Conservation (phyloP, 2,888 invertebrate genomes). For the Cheilosia pagana region DNA sequence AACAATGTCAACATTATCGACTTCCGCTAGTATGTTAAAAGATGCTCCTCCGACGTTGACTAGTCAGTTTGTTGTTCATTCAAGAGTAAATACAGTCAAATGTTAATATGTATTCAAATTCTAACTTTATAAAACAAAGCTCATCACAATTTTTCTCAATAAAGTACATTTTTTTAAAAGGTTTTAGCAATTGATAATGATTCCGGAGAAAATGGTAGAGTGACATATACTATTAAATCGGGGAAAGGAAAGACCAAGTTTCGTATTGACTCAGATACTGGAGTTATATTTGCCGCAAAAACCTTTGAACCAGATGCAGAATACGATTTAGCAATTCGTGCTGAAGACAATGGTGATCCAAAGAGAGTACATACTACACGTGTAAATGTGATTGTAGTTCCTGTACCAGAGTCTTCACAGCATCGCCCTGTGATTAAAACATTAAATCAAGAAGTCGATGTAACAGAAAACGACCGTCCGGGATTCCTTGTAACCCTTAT, state of each 20-base stretch:
- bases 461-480: constrained; percentile 93
- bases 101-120: no score
- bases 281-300: constrained; percentile 91
- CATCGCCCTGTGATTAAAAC: constrained; percentile 87
- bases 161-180: constrained; percentile 72
- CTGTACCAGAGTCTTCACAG: constrained; percentile 86
- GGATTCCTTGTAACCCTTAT: constrained; percentile 94
- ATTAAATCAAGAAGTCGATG: constrained; percentile 88
- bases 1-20: no score
- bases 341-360: constrained; percentile 91
- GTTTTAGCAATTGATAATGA: constrained; percentile 92
- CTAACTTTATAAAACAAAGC: no score
- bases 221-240: constrained; percentile 92
- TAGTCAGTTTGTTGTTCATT: neutral
- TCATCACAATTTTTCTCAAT: no score
- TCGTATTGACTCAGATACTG: constrained; percentile 91
- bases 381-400: constrained; percentile 88
- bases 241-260: constrained; percentile 92
- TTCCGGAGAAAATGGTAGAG: constrained; percentile 91
- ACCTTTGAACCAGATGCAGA: constrained; percentile 87
- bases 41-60: no score
- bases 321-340: constrained; percentile 84
- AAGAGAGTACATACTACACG: constrained; percentile 90
- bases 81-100: no score
- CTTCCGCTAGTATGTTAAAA: no score